phyloP scores from a whole-genome alignment of 92 coral and sea anemone genomes.

The Parazoanthus darwini region DNA sequence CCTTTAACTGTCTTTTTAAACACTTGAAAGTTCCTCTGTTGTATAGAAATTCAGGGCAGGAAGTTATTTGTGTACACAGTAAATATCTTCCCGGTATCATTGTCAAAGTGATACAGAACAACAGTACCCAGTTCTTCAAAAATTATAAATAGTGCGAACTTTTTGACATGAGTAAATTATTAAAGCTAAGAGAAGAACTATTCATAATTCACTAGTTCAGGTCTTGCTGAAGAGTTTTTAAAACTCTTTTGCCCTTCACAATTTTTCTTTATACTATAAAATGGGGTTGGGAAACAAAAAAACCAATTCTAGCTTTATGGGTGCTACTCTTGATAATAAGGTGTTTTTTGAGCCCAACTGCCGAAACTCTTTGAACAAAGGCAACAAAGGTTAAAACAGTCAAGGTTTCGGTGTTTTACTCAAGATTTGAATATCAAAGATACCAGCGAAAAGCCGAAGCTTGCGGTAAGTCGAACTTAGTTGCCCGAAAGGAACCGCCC shows the following conservation, averaged over 20 bases:
- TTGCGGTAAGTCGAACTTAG: constrained; percentile 5
- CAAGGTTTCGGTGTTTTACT: constrained; percentile 29
- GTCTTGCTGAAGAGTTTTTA: background rate
- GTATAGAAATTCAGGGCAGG: background rate
- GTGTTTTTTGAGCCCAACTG: background rate
- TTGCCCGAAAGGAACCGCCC: background rate
- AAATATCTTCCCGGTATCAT: background rate
- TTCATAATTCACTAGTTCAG: background rate
- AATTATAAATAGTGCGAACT: background rate
- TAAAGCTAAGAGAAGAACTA: background rate
- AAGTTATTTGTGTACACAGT: background rate
- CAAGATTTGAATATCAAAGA: constrained; percentile 14
- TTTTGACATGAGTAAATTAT: background rate
- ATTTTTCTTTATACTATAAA: too few species aligned
- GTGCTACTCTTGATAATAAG: too few species aligned
- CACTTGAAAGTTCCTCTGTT: background rate
- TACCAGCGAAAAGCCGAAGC: background rate
- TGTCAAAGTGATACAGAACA: background rate
- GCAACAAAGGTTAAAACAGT: background rate
- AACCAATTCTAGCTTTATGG: too few species aligned
- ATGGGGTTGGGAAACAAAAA: background rate
- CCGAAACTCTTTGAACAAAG: constrained; percentile 5
- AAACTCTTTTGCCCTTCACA: background rate
- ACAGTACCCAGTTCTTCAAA: background rate
- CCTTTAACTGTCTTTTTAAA: background rate